Base-by-base conservation (phyloP, 64 coral and sea anemone genomes). In the Hydrozoanthus tunicans region DNA sequence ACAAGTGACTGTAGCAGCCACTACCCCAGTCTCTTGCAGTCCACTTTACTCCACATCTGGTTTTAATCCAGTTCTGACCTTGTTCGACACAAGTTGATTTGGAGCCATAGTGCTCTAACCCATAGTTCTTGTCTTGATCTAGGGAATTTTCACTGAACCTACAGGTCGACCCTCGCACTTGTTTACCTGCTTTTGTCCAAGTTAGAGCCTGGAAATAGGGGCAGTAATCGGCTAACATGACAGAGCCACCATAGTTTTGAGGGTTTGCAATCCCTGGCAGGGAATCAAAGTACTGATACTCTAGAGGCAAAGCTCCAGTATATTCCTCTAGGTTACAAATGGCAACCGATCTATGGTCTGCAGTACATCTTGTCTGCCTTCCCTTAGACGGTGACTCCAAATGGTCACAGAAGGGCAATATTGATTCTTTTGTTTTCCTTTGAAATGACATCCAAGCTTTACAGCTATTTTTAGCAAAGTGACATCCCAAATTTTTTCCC, bases 401-500 rank as follows among this genome's bases (percentile, higher is more conserved):
- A 6, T 63, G 59, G 14, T 89, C 15, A 90, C 97, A 99, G 73
- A 95, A 99, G n/a, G 97, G 97, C 62, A 63, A 12, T 60, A 96
- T 82, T 32, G 56, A 85, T 77, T 92, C 64, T 23, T 93, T 86
- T 17, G 70, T 79, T 79, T 17, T 83, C 14, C 9, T 58, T 61
- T 92, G 89, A 55, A 77, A 69, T 54, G 85, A 93, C 85, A 99
- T 95, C 97, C 97, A 99, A 61, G 97, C 91, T 53, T 93, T 95
- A 62, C 97, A 99, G 55, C 97, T 99, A 56, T 94, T 99, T 80
- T 92, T 93, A 53, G 92, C 94, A 94, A 99, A 99, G 5, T 90
- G 14, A 89, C 97, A 99, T 51, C 97, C 97, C 78, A 91, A 77
- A 83, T 96, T 94, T 81, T 91, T 84, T 12, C 97, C 97, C 97